Conservation (phyloP, 2,113 vertebrate genomes). For the Cyanoliseus patagonus region DNA sequence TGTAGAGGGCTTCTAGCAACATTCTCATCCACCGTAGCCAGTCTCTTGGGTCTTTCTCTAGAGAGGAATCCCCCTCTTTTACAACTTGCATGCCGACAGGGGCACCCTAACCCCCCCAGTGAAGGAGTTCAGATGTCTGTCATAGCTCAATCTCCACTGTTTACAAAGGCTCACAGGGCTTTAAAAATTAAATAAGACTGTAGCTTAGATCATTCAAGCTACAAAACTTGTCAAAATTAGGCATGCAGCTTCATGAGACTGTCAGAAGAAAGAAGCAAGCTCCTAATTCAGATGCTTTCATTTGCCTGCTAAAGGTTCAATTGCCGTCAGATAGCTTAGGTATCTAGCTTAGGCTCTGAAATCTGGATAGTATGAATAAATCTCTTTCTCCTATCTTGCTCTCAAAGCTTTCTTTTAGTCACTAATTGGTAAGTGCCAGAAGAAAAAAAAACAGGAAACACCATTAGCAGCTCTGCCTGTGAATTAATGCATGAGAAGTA, state of each 20-base stretch:
- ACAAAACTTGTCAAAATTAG: neutral
- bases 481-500: neutral
- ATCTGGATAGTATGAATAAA: neutral
- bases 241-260: neutral
- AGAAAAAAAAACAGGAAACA: neutral
- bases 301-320: neutral
- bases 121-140: neutral
- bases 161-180: neutral
- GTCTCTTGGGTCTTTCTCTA: neutral
- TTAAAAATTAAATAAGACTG: neutral
- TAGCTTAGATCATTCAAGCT: neutral
- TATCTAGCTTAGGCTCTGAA: neutral
- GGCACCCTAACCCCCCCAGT: neutral
- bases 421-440: neutral
- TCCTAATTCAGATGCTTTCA: constrained; percentile 17
- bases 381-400: neutral
- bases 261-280: neutral
- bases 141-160: neutral
- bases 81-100: neutral
- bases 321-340: constrained; percentile 2
- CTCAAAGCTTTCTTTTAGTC: constrained; percentile 5
- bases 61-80: neutral
- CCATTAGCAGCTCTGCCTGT: neutral
- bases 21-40: neutral
- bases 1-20: neutral